Conservation (phyloP, 1,140 invertebrate species). For the Sycobia sp. region DNA sequence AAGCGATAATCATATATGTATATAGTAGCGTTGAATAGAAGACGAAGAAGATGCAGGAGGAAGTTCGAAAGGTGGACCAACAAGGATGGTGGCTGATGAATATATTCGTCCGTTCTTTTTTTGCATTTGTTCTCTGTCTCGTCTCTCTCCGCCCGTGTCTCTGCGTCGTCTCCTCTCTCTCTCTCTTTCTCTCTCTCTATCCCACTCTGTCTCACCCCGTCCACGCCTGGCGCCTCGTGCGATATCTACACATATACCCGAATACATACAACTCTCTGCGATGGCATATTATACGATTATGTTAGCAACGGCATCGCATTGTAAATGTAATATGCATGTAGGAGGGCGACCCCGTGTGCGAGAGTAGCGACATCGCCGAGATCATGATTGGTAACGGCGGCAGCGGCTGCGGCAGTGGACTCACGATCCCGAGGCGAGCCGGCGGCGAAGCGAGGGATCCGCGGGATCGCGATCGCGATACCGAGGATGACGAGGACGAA, state of each 20-base stretch:
- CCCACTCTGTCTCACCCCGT: too few relatives aligned
- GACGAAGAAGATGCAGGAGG: too few relatives aligned
- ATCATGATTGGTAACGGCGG: constrained; percentile 60
- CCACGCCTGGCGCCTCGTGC: background rate
- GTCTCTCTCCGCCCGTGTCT: constrained; percentile 22
- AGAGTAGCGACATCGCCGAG: constrained; percentile 62
- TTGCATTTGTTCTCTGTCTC: constrained; percentile 24
- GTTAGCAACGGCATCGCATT: too few relatives aligned
- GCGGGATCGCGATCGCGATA: constrained; percentile 63
- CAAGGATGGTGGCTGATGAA: constrained; percentile 13
- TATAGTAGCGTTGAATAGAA: too few relatives aligned
- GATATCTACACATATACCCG: background rate
- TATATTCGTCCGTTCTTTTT: constrained; percentile 27
- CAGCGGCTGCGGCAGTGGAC: constrained; percentile 57
- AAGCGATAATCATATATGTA: too few relatives aligned
- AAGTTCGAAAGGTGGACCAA: background rate
- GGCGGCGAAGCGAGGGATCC: too few relatives aligned
- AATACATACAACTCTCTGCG: too few relatives aligned
- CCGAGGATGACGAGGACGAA: constrained; percentile 59
- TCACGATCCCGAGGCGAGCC: too few relatives aligned
- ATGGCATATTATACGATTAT: too few relatives aligned
- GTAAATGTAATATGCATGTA: too few relatives aligned
- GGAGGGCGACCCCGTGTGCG: constrained; percentile 60
- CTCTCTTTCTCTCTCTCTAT: too few relatives aligned
- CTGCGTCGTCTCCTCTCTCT: constrained; percentile 22